phyloP scores from a whole-genome alignment of 2,113 vertebrate genomes.

The Indri indri region DNA sequence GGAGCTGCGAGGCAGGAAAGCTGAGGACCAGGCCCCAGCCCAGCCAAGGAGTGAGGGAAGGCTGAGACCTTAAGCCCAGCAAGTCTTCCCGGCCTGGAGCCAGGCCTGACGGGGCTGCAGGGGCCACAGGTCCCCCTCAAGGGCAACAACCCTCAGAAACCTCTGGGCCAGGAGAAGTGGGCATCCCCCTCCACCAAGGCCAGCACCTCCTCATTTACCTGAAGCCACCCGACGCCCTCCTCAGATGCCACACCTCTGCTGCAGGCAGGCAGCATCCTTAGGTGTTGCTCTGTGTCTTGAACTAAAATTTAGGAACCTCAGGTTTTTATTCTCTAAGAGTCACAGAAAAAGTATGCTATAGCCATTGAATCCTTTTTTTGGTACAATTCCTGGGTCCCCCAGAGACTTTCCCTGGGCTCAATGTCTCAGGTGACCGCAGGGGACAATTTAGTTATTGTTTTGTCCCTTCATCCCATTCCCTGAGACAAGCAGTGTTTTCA shows the following conservation, averaged over 20 bases:
- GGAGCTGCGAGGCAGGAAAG: neutral
- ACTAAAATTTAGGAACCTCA: neutral
- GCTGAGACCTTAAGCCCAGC: no score
- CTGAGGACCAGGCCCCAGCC: neutral
- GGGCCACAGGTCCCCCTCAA: neutral
- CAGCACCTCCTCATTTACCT: neutral
- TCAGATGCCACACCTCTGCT: fast-evolving
- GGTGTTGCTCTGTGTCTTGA: fast-evolving
- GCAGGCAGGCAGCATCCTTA: no score
- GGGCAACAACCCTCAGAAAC: neutral
- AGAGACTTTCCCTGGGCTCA: neutral
- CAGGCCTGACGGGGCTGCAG: neutral
- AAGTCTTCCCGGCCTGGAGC: fast-evolving
- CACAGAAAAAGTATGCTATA: neutral
- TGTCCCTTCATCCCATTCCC: neutral
- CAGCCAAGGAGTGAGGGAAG: neutral
- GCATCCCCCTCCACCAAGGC: fast-evolving
- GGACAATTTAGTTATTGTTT: fast-evolving
- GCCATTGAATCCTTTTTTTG: neutral
- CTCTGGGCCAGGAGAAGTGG: no score
- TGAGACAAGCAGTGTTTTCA: neutral
- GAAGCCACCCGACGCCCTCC: neutral
- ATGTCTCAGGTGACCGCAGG: neutral
- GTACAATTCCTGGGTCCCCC: neutral
- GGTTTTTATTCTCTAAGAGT: neutral